Evolutionary conservation across 2,888 invertebrate genomes (phyloP).

Genomic region (Pasiphila rectangulata): DNA sequence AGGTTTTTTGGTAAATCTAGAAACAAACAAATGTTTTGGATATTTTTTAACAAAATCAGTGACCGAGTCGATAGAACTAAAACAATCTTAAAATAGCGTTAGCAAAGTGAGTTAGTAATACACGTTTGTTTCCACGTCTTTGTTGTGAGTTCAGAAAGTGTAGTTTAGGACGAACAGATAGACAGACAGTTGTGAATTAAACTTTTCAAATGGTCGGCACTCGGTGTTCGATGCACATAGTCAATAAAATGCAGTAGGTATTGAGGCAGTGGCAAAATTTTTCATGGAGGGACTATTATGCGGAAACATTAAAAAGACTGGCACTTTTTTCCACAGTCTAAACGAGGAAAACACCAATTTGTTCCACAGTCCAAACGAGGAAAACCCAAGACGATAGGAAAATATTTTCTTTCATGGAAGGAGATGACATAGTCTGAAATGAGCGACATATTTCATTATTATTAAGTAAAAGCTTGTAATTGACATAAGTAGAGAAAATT

Average conservation of each 20-base stretch:
- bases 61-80: slow-evolving; percentile 5
- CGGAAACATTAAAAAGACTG: too few relatives aligned
- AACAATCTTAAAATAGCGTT: slow-evolving; percentile 34
- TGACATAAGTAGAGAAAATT: slow-evolving; percentile 21
- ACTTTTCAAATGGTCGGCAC: slow-evolving; percentile 58
- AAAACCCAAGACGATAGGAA: too few relatives aligned
- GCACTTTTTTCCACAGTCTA: too few relatives aligned
- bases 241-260: slow-evolving; percentile 33
- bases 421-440: too few relatives aligned
- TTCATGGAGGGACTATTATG: too few relatives aligned
- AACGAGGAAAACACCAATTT: too few relatives aligned
- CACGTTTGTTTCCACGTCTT: slow-evolving; percentile 56
- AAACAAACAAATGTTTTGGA: not conserved
- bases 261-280: slow-evolving; percentile 15
- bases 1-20: too few relatives aligned
- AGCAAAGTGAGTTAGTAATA: slow-evolving; percentile 76
- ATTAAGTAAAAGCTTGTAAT: too few relatives aligned
- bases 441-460: too few relatives aligned
- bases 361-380: too few relatives aligned
- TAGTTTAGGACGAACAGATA: slow-evolving; percentile 77
- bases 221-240: slow-evolving; percentile 61
- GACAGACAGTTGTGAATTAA: slow-evolving; percentile 65
- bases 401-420: too few relatives aligned
- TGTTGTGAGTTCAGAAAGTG: slow-evolving; percentile 69
- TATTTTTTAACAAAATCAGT: not conserved